Conservation (phyloP, 2,797 vertebrate species). For the Yasuhikotakia modesta region DNA sequence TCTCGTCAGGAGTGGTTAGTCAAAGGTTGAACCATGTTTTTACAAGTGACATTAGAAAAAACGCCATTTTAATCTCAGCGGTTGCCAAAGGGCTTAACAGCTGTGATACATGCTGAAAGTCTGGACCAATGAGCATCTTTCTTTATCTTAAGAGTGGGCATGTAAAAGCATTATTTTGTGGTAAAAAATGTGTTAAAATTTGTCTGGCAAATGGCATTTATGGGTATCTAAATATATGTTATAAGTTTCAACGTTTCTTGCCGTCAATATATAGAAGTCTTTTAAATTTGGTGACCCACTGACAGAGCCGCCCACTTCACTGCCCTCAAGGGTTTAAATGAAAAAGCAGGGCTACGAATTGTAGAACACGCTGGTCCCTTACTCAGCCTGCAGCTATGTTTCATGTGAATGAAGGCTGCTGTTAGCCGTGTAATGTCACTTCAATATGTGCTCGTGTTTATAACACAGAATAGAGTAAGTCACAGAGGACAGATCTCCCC, state of each 20-base stretch:
- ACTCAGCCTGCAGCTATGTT: constrained; percentile 62
- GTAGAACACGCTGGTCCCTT: constrained; percentile 62
- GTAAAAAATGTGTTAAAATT: background rate
- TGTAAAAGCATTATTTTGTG: background rate
- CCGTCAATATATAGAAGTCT: constrained; percentile 16
- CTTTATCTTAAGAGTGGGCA: background rate
- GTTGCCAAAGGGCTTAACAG: constrained; percentile 61
- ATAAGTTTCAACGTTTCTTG: background rate
- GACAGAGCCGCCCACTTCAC: background rate
- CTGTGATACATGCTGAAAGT: constrained; percentile 4
- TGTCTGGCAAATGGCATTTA: background rate
- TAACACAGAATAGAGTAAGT: constrained; percentile 68
- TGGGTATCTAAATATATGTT: background rate
- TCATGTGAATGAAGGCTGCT: constrained; percentile 67
- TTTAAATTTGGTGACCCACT: background rate
- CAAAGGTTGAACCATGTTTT: constrained; percentile 72
- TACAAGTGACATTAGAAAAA: constrained; percentile 73
- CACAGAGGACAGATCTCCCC: constrained; percentile 63
- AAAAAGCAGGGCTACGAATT: background rate
- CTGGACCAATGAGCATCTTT: background rate
- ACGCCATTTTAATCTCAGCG: constrained; percentile 75
- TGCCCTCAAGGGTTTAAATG: background rate
- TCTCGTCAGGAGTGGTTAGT: constrained; percentile 72
- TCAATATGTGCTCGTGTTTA: constrained; percentile 70
- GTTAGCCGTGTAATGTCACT: constrained; percentile 76